Percentiles rank a stretch among this genome's conserved stretches.
These are phyloP conservation scores for Meloidogyne chitwoodi DNA, from an alignment of 1,140 invertebrate species.

Conservation along the genomic window DNA sequence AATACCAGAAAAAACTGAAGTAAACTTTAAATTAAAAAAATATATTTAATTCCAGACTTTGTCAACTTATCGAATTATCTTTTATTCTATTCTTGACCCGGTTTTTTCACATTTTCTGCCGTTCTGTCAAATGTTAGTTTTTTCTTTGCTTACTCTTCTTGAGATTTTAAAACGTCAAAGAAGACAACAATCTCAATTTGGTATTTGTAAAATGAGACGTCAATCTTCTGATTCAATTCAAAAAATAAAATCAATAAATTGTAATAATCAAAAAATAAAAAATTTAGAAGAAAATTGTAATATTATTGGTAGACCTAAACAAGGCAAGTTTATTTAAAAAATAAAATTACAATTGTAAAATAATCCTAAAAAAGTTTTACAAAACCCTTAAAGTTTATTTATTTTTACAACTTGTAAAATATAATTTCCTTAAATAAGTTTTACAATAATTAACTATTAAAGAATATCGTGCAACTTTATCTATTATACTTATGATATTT, in stretches of 20 bases:
- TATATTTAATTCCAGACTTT: slow-evolving; percentile 37
- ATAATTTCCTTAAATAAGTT: too few species aligned
- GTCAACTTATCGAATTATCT: slow-evolving; percentile 55
- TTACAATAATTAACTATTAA: slow-evolving; percentile 8
- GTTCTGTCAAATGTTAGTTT: slow-evolving; percentile 57
- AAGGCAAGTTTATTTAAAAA: slow-evolving; percentile 19
- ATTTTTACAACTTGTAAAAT: neutral
- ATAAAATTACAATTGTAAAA: neutral
- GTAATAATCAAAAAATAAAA: neutral
- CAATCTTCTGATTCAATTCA: neutral
- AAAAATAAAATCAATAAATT: neutral
- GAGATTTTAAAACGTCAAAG: slow-evolving; percentile 54
- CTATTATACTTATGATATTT: slow-evolving; percentile 55
- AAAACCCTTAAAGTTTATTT: too few species aligned
- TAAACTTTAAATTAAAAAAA: slow-evolving; percentile 22
- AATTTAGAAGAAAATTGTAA: neutral
- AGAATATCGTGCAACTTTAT: slow-evolving; percentile 57
- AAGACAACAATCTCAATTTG: slow-evolving; percentile 16
- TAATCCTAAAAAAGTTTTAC: neutral
- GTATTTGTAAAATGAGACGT: neutral
- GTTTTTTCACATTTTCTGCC: slow-evolving; percentile 53
- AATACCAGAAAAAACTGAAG: slow-evolving; percentile 51
- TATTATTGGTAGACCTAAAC: neutral
- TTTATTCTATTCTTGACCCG: slow-evolving; percentile 55
- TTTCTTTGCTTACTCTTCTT: slow-evolving; percentile 50